These are phyloP conservation scores for Adela reaumurella DNA, from an alignment of 2,888 invertebrate genomes.

Conservation along the genomic window DNA sequence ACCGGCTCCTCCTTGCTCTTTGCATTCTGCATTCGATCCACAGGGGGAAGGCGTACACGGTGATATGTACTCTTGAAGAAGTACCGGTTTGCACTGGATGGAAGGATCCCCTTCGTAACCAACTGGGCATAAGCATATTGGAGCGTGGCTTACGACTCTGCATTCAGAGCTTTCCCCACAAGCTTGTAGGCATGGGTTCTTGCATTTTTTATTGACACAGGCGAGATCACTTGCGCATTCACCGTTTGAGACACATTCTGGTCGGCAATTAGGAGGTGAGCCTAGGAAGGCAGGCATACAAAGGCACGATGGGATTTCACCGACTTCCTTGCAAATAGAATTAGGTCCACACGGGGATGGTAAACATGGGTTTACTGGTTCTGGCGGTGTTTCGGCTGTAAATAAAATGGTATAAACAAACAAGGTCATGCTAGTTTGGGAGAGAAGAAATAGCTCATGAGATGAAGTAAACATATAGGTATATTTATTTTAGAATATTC, in stretches of 20 bases:
- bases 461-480: too few species aligned
- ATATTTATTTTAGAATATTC: too few species aligned
- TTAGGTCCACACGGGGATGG: constrained; percentile 78
- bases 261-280: constrained; percentile 67
- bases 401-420: too few species aligned
- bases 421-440: too few species aligned
- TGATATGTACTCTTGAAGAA: constrained; percentile 29
- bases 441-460: too few species aligned
- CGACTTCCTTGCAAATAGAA: constrained; percentile 57
- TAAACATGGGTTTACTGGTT: constrained; percentile 59
- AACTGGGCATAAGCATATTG: constrained; percentile 65
- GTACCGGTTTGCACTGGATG: constrained; percentile 49
- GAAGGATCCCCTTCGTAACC: constrained; percentile 76
- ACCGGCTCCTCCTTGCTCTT: constrained; percentile 54
- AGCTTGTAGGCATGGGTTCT: constrained; percentile 69
- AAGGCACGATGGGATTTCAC: constrained; percentile 65
- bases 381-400: constrained; percentile 25
- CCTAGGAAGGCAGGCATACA: constrained; percentile 67
- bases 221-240: constrained; percentile 67
- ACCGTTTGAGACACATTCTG: constrained; percentile 69
- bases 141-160: constrained; percentile 70
- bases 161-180: constrained; percentile 75
- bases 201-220: constrained; percentile 74
- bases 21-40: constrained; percentile 62
- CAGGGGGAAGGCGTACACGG: constrained; percentile 63